A percentile compares a stretch with the other conserved stretches of the same genome.
phyloP scores from a whole-genome alignment of 2,888 invertebrate genomes.

The Heteromurus nitidus region DNA sequence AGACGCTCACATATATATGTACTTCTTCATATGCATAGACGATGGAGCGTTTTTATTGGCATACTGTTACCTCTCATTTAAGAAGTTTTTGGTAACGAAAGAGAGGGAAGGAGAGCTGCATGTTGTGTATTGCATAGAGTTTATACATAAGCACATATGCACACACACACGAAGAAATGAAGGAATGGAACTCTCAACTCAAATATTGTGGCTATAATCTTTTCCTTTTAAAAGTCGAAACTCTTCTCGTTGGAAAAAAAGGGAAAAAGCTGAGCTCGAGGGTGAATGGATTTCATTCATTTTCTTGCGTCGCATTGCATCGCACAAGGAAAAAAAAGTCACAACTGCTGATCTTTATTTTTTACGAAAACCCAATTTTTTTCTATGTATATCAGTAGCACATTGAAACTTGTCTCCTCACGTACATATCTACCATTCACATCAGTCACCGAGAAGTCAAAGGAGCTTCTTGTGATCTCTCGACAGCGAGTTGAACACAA shows the following conservation, averaged over 20 bases:
- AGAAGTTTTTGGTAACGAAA: slow-evolving; percentile 45
- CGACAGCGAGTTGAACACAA: slow-evolving; percentile 45
- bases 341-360: slow-evolving; percentile 31
- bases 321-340: slow-evolving; percentile 43
- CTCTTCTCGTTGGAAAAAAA: slow-evolving; percentile 49
- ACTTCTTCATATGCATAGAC: slow-evolving; percentile 11
- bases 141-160: slow-evolving; percentile 10
- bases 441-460: slow-evolving; percentile 65
- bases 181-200: slow-evolving; percentile 41
- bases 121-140: not conserved
- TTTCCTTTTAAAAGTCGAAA: slow-evolving; percentile 22
- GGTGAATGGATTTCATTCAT: slow-evolving; percentile 72
- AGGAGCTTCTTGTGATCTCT: too few species aligned
- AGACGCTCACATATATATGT: not conserved
- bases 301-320: slow-evolving; percentile 58
- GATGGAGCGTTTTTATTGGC: too few species aligned
- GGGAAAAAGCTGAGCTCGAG: slow-evolving; percentile 62
- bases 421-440: slow-evolving; percentile 47
- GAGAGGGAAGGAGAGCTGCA: slow-evolving; percentile 44
- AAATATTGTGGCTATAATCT: too few species aligned
- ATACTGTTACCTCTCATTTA: slow-evolving; percentile 17
- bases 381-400: slow-evolving; percentile 42
- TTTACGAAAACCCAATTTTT: slow-evolving; percentile 28
- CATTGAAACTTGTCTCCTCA: slow-evolving; percentile 51
- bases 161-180: slow-evolving; percentile 38